phyloP scores from a whole-genome alignment of 2,113 vertebrate species.

The Turdus rufiventris region DNA sequence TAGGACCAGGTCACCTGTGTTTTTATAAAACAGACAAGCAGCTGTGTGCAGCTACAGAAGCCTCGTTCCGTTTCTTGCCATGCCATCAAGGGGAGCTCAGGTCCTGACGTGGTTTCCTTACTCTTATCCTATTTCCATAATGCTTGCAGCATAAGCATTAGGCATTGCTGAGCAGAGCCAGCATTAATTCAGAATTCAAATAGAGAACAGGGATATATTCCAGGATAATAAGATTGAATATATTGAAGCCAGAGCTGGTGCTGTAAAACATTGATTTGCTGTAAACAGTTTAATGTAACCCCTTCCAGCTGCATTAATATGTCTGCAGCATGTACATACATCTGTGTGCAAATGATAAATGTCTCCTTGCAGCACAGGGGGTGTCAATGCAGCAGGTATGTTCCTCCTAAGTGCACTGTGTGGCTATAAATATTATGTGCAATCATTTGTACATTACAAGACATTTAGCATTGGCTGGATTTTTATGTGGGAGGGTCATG shows the following conservation, averaged over 20 bases:
- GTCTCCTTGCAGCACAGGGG: not conserved
- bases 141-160: not conserved
- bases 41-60: not conserved
- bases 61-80: not conserved
- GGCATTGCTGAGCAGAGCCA: slow-evolving; percentile 2
- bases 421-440: not conserved
- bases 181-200: slow-evolving; percentile 19
- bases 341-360: not conserved
- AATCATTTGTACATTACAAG: not conserved
- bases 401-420: not conserved
- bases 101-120: not conserved
- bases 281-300: slow-evolving; percentile 10
- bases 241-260: not conserved
- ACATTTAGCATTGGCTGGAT: not conserved
- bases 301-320: slow-evolving; percentile 8
- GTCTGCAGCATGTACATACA: not conserved
- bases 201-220: not conserved
- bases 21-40: not conserved
- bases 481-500: not conserved
- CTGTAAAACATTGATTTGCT: slow-evolving; percentile 22
- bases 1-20: not conserved
- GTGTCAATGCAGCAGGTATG: not conserved
- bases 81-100: not conserved
- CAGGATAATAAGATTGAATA: not conserved
- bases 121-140: slow-evolving; percentile 12